A percentile compares a stretch with the other conserved stretches of the same genome.
Conservation (phyloP, 2,113 vertebrate genomes). For the Gadus chalcogrammus region DNA sequence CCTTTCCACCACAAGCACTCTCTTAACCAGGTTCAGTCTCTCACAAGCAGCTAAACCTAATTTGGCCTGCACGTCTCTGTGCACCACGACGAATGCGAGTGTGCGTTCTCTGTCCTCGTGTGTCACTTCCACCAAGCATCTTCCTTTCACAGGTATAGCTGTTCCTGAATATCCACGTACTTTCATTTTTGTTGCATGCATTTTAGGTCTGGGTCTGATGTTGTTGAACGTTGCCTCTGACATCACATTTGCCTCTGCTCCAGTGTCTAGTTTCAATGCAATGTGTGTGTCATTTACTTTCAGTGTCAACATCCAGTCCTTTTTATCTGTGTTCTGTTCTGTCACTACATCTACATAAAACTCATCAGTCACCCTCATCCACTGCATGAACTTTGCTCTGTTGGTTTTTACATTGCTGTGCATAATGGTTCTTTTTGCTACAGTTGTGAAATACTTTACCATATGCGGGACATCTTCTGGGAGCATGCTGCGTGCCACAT, state of each 20-base stretch:
- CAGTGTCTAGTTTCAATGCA: conserved; percentile 26
- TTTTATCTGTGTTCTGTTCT: not conserved
- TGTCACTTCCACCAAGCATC: too few relatives aligned
- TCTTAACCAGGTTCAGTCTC: too few relatives aligned
- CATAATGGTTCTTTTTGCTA: conserved; percentile 22
- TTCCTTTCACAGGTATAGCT: too few relatives aligned
- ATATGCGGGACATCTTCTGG: conserved; percentile 23
- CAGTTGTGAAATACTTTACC: conserved; percentile 21
- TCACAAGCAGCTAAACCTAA: too few relatives aligned
- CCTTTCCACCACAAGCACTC: too few relatives aligned
- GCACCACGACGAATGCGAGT: too few relatives aligned
- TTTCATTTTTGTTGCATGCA: conserved; percentile 11
- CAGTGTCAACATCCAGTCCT: not conserved
- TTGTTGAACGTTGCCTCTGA: not conserved
- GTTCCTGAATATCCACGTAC: too few relatives aligned
- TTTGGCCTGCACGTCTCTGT: too few relatives aligned
- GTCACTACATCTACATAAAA: conserved; percentile 17
- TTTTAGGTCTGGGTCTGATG: conserved; percentile 4
- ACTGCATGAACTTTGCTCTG: conserved; percentile 23
- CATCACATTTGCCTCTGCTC: conserved; percentile 8
- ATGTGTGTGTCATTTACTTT: not conserved
- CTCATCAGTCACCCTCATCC: not conserved
- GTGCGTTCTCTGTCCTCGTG: too few relatives aligned
- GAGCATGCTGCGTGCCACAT: conserved; percentile 15
- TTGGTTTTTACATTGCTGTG: conserved; percentile 7